These are phyloP conservation scores for Sesamia nonagrioides DNA, from an alignment of 1,140 invertebrate species.

Conservation along the genomic window DNA sequence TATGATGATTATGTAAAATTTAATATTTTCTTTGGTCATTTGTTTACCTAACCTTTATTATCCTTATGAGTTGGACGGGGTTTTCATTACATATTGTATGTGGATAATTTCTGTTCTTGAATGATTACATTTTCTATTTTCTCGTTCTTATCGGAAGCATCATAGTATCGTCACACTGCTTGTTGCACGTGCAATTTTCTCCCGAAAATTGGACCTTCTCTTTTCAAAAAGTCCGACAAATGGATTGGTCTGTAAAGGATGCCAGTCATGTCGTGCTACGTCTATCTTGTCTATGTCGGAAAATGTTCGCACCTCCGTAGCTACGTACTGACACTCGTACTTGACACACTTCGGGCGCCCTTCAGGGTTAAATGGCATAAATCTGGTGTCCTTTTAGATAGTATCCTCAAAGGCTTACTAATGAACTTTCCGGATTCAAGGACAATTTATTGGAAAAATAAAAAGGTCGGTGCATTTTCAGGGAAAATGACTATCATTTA, in stretches of 20 bases:
- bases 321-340: constrained; percentile 1
- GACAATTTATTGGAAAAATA: neutral
- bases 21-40: no score
- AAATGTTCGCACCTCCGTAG: neutral
- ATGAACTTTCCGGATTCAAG: neutral
- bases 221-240: constrained; percentile 7
- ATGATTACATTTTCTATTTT: neutral
- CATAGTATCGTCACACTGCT: no score
- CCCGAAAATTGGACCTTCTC: neutral
- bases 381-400: constrained; percentile 9
- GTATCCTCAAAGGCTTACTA: neutral
- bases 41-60: no score
- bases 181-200: neutral
- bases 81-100: no score
- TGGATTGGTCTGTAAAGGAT: neutral
- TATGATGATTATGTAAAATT: no score
- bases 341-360: constrained; percentile 19
- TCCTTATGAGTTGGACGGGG: no score
- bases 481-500: no score
- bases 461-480: neutral
- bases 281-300: neutral
- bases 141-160: neutral
- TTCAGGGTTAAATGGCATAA: constrained; percentile 29
- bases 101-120: no score
- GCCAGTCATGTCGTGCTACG: neutral